These are phyloP conservation scores for Cataglyphis cursor DNA, from an alignment of 2,888 invertebrate species.

Conservation along the genomic window DNA sequence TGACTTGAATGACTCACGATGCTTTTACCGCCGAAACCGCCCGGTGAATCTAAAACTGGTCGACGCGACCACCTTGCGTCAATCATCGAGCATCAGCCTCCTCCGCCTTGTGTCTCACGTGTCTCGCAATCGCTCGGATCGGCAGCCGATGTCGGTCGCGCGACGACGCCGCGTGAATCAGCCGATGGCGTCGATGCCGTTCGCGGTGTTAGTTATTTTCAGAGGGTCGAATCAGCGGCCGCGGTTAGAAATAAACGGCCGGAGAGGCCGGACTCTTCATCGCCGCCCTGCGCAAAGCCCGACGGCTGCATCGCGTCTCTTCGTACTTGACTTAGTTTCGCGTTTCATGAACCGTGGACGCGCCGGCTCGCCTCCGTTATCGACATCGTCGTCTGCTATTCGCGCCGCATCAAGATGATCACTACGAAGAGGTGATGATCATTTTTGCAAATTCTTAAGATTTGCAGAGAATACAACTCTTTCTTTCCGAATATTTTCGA, in stretches of 20 bases:
- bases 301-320: constrained; percentile 52
- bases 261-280: constrained; percentile 62
- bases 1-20: constrained; percentile 1
- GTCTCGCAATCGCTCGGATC: constrained; percentile 48
- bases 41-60: neutral
- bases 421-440: constrained; percentile 64
- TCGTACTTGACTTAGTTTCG: constrained; percentile 84
- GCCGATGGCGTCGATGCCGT: constrained; percentile 65
- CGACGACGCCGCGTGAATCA: constrained; percentile 72
- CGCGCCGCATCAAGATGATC: constrained; percentile 66
- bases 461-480: neutral
- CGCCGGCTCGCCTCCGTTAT: constrained; percentile 62
- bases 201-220: constrained; percentile 79
- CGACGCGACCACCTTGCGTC: constrained; percentile 72
- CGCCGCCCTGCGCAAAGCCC: constrained; percentile 79
- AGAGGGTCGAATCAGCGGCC: constrained; percentile 81
- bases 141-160: constrained; percentile 54
- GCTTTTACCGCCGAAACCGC: neutral
- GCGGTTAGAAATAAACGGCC: constrained; percentile 81
- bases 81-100: constrained; percentile 52
- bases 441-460: neutral
- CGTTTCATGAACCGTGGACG: constrained; percentile 71
- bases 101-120: constrained; percentile 32
- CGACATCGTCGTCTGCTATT: constrained; percentile 56
- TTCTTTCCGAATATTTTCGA: neutral